Percentiles rank a stretch among this genome's conserved stretches.
phyloP scores from a whole-genome alignment of 2,888 invertebrate species.

The Harpalus rubripes region DNA sequence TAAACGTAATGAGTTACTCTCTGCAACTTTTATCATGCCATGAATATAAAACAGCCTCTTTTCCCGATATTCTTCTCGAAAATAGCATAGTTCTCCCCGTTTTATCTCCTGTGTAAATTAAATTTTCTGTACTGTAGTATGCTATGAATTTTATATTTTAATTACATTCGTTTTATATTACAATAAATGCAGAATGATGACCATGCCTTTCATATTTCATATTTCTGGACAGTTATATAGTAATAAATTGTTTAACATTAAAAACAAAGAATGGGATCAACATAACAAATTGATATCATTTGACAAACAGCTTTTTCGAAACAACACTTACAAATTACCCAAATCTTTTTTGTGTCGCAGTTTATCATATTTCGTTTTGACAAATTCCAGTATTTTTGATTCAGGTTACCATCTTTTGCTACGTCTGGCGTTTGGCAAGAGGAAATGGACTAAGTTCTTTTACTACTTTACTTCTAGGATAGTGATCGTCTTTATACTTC shows the following conservation, averaged over 20 bases:
- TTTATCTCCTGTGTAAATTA: neutral
- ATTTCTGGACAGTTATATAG: conserved; percentile 2
- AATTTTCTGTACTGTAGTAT: neutral
- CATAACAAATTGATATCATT: neutral
- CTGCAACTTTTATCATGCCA: neutral
- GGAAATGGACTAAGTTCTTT: too few species aligned
- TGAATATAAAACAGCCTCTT: conserved; percentile 1
- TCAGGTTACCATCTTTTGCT: neutral
- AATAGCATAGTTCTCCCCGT: neutral
- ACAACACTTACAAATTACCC: neutral
- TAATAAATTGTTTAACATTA: neutral
- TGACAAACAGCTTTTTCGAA: neutral
- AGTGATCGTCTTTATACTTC: too few species aligned
- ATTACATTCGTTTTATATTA: neutral
- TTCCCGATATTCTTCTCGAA: neutral
- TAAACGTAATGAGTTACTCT: conserved; percentile 23
- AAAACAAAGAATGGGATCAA: neutral
- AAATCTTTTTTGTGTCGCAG: neutral
- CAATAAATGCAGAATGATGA: neutral
- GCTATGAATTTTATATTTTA: neutral
- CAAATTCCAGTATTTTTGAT: neutral
- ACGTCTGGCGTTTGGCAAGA: too few species aligned
- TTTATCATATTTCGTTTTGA: neutral
- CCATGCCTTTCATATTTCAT: neutral
- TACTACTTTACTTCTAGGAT: too few species aligned